Evolutionary conservation across 2,797 vertebrate genomes (phyloP).

Genomic region (Bradypodion ventrale): DNA sequence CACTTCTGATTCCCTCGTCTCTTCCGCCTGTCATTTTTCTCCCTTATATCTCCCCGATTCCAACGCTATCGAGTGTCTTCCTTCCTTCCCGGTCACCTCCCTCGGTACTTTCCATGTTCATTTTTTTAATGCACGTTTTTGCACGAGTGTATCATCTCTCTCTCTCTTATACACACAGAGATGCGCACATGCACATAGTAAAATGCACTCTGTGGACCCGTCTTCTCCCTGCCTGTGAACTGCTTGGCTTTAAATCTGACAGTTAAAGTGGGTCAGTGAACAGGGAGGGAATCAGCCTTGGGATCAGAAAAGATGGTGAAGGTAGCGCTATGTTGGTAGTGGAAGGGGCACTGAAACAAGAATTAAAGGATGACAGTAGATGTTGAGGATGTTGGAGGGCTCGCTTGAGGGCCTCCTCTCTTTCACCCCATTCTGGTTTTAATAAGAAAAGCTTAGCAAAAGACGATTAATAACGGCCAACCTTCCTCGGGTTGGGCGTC

Average conservation of each 20-base stretch:
- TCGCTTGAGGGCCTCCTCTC: not conserved
- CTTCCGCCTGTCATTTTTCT: not conserved
- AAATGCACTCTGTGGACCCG: conserved; percentile 19
- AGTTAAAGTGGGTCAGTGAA: conserved; percentile 39
- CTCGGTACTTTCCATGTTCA: not conserved
- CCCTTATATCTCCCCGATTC: too few relatives aligned
- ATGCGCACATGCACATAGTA: not conserved
- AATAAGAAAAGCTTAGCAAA: conserved; percentile 13
- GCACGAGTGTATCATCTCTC: not conserved
- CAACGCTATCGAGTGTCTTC: not conserved
- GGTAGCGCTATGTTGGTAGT: too few relatives aligned
- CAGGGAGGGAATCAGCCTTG: not conserved
- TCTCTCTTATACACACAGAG: not conserved
- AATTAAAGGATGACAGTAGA: not conserved
- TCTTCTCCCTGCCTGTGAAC: not conserved
- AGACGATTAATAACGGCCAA: conserved; percentile 44
- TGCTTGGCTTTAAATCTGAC: not conserved
- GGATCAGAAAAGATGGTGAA: conserved; percentile 1
- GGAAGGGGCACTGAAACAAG: too few relatives aligned
- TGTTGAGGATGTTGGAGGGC: not conserved
- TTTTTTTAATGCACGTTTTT: not conserved
- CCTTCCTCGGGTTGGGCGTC: not conserved
- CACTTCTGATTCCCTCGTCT: not conserved
- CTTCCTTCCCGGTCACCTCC: not conserved
- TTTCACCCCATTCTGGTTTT: not conserved